Percentiles rank a stretch among this genome's conserved stretches.
Conservation (phyloP, 2,888 invertebrate genomes). For the Orthosia incerta region DNA sequence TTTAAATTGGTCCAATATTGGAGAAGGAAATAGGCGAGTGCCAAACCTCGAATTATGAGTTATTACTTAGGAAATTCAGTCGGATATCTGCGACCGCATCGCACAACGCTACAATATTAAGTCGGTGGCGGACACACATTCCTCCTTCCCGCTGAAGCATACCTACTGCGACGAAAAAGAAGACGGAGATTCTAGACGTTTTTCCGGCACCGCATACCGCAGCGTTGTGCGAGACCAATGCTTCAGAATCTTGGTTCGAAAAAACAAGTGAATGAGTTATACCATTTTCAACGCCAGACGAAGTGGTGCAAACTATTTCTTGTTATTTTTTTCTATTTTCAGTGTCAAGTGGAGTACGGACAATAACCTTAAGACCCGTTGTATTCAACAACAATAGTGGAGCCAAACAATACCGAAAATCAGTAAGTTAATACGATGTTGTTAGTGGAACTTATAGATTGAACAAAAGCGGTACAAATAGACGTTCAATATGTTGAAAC, state of each 20-base stretch:
- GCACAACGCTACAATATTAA: no score
- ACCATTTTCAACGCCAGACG: not conserved
- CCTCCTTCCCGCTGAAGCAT: no score
- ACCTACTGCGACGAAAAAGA: no score
- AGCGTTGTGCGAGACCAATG: no score
- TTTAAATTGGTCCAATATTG: no score
- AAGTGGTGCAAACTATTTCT: not conserved
- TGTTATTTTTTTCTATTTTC: not conserved
- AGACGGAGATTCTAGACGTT: no score
- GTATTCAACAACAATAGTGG: conserved; percentile 22
- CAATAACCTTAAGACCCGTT: conserved; percentile 19
- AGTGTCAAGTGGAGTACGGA: not conserved
- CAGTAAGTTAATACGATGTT: conserved; percentile 12
- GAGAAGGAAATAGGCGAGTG: no score
- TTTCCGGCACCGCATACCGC: no score
- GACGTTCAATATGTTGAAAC: conserved; percentile 23
- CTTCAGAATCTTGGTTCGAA: not conserved
- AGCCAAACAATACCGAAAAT: conserved; percentile 34
- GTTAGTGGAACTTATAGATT: conserved; percentile 11
- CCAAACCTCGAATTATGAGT: no score
- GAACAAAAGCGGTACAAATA: conserved; percentile 48
- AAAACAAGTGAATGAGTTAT: not conserved
- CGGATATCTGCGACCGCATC: no score
- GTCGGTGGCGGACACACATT: no score
- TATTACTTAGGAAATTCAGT: no score